These are phyloP conservation scores for Siniperca scherzeri DNA, from an alignment of 2,797 vertebrate genomes.

Conservation along the genomic window DNA sequence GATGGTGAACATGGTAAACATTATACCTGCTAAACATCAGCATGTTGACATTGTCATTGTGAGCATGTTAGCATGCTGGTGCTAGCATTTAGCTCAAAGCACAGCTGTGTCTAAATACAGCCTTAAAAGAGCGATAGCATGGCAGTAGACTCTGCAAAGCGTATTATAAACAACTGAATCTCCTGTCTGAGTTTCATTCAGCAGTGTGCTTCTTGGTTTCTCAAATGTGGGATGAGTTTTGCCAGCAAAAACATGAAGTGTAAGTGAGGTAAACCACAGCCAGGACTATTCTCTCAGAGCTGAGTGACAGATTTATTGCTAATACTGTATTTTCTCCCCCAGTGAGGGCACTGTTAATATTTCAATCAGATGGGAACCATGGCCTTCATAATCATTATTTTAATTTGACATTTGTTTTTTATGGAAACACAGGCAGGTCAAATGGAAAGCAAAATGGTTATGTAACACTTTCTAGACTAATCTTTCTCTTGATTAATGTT, in stretches of 20 bases:
- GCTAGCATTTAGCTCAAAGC: background rate
- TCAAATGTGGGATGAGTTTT: slow-evolving; percentile 24
- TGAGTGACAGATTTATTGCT: slow-evolving; percentile 19
- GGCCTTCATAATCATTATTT: slow-evolving; percentile 1
- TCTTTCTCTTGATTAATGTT: slow-evolving; percentile 19
- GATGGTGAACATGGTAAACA: background rate
- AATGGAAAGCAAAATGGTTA: slow-evolving; percentile 11
- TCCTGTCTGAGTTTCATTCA: slow-evolving; percentile 11
- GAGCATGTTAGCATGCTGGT: background rate
- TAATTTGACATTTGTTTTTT: slow-evolving; percentile 29
- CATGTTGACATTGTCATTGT: background rate
- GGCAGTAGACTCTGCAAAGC: too few species aligned
- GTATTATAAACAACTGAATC: background rate
- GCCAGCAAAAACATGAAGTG: slow-evolving; percentile 23
- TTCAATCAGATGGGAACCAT: background rate
- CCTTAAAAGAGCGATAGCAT: background rate
- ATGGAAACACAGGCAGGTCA: background rate
- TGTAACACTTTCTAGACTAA: slow-evolving; percentile 25
- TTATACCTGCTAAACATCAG: background rate
- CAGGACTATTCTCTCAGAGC: background rate
- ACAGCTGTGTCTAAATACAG: background rate
- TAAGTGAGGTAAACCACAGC: slow-evolving; percentile 15
- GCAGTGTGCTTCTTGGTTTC: slow-evolving; percentile 6
- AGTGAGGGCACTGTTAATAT: background rate
- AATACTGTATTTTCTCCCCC: background rate